Base-by-base conservation (phyloP, 2,797 vertebrate genomes). In the Syngnathus rostellatus region DNA sequence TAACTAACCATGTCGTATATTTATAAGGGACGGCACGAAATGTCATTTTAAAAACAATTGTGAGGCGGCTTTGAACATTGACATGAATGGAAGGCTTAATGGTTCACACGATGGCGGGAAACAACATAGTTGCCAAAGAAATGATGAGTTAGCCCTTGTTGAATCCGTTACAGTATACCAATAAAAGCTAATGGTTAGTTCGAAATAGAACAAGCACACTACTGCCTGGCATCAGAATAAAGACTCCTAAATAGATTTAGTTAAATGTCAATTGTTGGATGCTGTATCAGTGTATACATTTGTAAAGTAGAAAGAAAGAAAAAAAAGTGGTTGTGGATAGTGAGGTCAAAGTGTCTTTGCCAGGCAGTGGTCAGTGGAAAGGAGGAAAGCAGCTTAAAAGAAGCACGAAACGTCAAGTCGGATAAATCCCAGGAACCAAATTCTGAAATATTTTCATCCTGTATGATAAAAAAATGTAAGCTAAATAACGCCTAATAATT, bases 291-390 rank as follows among this genome's bases (percentile, higher is more conserved):
- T 21, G 2, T n/a, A n/a, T n/a, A n/a, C 2, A n/a, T 55, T 23
- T 11, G 21, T 55, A 16, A 6, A 45, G 4, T 5, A 48, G 5
- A 48, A 54, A 25, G 25, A 10, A 23, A 53, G 8, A 10, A 10
- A 23, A 11, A 25, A 54, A 10, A 23, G 1, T 57, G 25, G 41
- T 21, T 58, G 55, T 46, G 68, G 31, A 17, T 70, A 70, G 50
- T 74, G 53, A 76, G 51, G 51, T 45, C 64, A 65, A 62, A 68
- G 65, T 72, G 64, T 76, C 73, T 69, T 66, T 68, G 68, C 7
- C 77, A 62, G 54, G 67, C 58, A 72, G 46, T 67, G 60, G 70
- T 77, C 72, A 79, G 75, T 72, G 80, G 77, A 67, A 68, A 73
- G 76, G 73, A 38, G 14, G 54, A 25, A 55, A 31, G 54, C 23